Evolutionary conservation across 2,888 invertebrate species (phyloP).

Genomic region (Polymixis flavicincta): DNA sequence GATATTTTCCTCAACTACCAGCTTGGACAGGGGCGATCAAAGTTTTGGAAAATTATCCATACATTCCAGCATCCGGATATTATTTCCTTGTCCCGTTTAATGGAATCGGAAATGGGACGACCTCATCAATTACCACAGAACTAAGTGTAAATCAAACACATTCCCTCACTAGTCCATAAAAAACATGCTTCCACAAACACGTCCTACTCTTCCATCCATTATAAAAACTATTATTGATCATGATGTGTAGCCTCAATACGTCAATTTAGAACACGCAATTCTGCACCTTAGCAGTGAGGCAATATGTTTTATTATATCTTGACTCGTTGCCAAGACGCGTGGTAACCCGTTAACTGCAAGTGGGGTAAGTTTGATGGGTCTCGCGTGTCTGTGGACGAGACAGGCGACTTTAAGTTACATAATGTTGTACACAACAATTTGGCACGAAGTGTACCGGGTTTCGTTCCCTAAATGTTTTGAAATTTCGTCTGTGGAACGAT

Average conservation of each 20-base stretch:
- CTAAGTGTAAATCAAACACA: conserved; percentile 29
- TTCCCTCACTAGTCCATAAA: conserved; percentile 35
- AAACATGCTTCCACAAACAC: conserved; percentile 51
- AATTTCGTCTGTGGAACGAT: conserved; percentile 32
- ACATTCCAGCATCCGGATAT: not conserved
- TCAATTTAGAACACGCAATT: conserved; percentile 3
- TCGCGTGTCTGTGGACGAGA: conserved; percentile 71
- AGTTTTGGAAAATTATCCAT: not conserved
- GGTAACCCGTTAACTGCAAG: conserved; percentile 68
- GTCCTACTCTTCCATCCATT: conserved; percentile 58
- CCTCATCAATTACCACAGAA: conserved; percentile 7
- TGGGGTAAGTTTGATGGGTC: conserved; percentile 73
- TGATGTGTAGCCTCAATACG: conserved; percentile 58
- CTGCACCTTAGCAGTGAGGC: fast-evolving
- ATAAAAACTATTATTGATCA: conserved; percentile 69
- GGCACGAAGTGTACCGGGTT: conserved; percentile 51
- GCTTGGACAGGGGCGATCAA: too few species aligned
- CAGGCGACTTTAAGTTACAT: conserved; percentile 67
- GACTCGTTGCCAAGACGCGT: conserved; percentile 38
- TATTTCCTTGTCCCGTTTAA: not conserved
- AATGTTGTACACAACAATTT: conserved; percentile 59
- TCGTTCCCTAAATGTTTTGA: conserved; percentile 32
- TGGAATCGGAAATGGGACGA: not conserved
- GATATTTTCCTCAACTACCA: too few species aligned
- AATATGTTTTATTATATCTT: conserved; percentile 14